Evolutionary conservation across 1,140 invertebrate genomes (phyloP).

Genomic region (Caenorhabditis brenneri): DNA sequence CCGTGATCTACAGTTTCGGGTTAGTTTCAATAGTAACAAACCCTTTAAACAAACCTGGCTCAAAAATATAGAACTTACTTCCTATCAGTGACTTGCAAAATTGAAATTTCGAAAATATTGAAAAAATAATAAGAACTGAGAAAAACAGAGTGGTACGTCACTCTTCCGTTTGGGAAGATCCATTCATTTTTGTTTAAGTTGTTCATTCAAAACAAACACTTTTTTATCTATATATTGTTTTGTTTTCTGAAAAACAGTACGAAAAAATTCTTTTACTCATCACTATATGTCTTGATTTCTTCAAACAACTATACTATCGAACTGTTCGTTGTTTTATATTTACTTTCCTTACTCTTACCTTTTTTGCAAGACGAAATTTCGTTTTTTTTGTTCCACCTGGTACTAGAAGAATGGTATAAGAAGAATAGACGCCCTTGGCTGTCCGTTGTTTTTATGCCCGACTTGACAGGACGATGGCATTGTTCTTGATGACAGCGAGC

Average conservation of each 20-base stretch:
- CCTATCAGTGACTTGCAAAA: neutral
- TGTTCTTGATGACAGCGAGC: conserved; percentile 38
- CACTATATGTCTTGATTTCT: neutral
- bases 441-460: conserved; percentile 32
- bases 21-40: conserved; percentile 13
- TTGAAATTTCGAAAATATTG: neutral
- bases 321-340: neutral
- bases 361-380: neutral
- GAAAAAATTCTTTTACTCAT: neutral
- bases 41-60: neutral
- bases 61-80: no score
- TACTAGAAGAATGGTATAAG: conserved; percentile 14
- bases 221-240: neutral
- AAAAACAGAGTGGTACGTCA: neutral
- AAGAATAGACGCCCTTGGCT: conserved; percentile 36
- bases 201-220: neutral
- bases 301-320: neutral
- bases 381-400: neutral
- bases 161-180: conserved; percentile 6
- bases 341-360: neutral
- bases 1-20: conserved; percentile 35
- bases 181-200: neutral
- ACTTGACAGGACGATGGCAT: conserved; percentile 17
- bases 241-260: conserved; percentile 17
- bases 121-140: neutral